Conservation (phyloP, 2,888 invertebrate genomes). For the Ophioninae sp. region DNA sequence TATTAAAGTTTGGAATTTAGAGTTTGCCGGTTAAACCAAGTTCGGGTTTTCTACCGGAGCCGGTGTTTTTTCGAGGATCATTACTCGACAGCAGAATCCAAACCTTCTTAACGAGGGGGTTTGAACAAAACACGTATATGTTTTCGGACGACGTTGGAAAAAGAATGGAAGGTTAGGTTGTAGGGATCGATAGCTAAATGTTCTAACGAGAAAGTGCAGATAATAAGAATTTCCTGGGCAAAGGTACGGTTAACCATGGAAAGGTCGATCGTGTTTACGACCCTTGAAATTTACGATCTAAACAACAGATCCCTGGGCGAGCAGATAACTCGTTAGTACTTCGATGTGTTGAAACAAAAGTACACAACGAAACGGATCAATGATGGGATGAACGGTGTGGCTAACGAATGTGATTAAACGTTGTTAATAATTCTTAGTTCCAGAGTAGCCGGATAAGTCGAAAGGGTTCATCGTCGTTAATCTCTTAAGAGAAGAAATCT, state of each 20-base stretch:
- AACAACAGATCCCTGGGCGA: neutral
- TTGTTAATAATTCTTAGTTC: neutral
- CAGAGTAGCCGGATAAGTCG: slow-evolving; percentile 3
- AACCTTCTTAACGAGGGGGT: neutral
- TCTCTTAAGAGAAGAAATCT: slow-evolving; percentile 7
- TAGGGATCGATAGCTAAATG: neutral
- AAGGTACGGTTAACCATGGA: neutral
- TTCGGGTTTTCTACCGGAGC: no score
- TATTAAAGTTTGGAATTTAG: no score
- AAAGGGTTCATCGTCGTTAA: neutral
- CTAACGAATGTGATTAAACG: neutral
- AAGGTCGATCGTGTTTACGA: neutral
- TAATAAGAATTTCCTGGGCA: neutral
- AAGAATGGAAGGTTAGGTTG: neutral
- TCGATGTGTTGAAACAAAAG: neutral
- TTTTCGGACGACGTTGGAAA: neutral
- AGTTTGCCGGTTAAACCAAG: no score
- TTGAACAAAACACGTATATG: neutral
- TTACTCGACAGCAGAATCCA: neutral
- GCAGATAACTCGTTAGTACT: neutral
- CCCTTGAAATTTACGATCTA: neutral
- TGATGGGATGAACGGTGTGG: neutral
- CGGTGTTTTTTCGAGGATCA: neutral
- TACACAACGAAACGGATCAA: neutral
- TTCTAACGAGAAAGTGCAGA: neutral